Conservation (phyloP, 2,113 vertebrate species). For the Sceloporus tristichus region DNA sequence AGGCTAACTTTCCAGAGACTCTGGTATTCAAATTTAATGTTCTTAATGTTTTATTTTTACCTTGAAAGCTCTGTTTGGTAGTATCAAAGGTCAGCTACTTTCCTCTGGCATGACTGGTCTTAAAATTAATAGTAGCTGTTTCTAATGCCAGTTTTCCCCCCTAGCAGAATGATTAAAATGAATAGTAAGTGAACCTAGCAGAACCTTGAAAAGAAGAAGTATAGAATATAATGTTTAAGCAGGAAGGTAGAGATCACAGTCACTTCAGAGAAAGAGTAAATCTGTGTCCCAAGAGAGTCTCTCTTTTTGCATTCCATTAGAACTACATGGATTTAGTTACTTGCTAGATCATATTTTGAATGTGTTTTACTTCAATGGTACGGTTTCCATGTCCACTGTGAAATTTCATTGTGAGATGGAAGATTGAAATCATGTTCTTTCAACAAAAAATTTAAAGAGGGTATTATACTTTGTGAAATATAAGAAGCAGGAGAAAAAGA, state of each 20-base stretch:
- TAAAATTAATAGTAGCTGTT: conserved; percentile 52
- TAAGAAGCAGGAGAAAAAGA: not conserved
- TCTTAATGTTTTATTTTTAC: conserved; percentile 9
- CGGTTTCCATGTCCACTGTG: conserved; percentile 12
- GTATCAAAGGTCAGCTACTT: conserved; percentile 32
- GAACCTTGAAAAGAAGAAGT: not conserved
- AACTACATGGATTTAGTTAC: not conserved
- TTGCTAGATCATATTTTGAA: not conserved
- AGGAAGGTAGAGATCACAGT: not conserved
- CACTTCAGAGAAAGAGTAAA: conserved; percentile 10
- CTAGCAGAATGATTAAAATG: not conserved
- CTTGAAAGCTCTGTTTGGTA: conserved; percentile 51
- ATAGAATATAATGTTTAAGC: accelerated
- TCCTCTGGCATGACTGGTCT: conserved; percentile 23
- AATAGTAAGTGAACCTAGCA: conserved; percentile 13
- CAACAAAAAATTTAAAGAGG: not conserved
- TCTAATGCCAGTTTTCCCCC: conserved; percentile 26
- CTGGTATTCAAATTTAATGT: conserved; percentile 46
- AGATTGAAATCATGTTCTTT: not conserved
- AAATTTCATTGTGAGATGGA: conserved; percentile 1
- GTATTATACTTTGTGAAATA: not conserved
- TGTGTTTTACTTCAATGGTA: not conserved
- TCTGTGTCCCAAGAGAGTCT: not conserved
- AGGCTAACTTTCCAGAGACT: conserved; percentile 31
- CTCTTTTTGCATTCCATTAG: not conserved